A percentile compares a stretch with the other conserved stretches of the same genome.
Evolutionary conservation across 2,888 invertebrate species (phyloP).

Genomic region (Neoitamus cyanurus): DNA sequence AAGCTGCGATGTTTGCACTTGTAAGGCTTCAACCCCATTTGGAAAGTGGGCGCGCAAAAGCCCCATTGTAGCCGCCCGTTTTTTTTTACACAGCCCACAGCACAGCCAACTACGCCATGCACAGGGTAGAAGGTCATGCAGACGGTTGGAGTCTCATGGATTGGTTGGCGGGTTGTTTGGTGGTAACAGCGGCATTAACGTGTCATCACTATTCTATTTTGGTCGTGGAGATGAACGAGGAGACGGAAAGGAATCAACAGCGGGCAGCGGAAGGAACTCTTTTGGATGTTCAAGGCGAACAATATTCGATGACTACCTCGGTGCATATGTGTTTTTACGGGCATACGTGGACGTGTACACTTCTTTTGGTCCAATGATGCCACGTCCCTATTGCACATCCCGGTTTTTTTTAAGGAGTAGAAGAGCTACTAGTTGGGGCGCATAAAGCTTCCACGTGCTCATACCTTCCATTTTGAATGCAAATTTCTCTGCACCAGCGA

Average conservation of each 20-base stretch:
- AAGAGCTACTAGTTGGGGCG: conserved; percentile 1
- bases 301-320: not conserved
- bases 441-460: conserved; percentile 12
- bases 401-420: not conserved
- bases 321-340: not conserved
- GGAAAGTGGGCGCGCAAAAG: not conserved
- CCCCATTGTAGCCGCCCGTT: not conserved
- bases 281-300: not conserved
- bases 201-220: conserved; percentile 43
- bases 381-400: not conserved
- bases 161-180: conserved; percentile 39
- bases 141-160: conserved; percentile 9
- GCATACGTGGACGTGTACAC: not conserved
- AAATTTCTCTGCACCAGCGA: not conserved
- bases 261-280: not conserved
- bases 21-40: not conserved
- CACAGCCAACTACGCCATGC: not conserved
- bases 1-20: not conserved
- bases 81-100: not conserved
- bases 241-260: not conserved
- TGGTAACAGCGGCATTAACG: conserved; percentile 36
- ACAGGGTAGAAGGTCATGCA: conserved; percentile 10
- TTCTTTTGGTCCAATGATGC: not conserved
- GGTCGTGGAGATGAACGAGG: not conserved
- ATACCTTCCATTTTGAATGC: not conserved